Base-by-base conservation (phyloP, 1,140 invertebrate genomes). In the Megalopta genalis region DNA sequence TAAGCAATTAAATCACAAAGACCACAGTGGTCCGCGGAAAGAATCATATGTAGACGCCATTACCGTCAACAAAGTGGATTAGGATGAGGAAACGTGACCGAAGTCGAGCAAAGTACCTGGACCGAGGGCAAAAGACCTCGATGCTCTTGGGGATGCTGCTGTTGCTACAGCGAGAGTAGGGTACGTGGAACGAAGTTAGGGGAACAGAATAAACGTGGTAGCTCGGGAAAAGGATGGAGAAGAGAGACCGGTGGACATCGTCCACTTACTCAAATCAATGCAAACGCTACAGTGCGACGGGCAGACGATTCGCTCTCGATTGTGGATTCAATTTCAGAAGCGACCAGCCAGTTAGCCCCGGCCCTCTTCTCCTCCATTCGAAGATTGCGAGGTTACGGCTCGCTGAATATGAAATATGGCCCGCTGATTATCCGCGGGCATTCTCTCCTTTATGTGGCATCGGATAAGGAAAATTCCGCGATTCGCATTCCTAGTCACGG, bases 241-340 rank as follows among this genome's bases (percentile, higher is more conserved):
- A 54, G 66, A 49, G 64, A 70, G 46, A 49, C 49, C 54, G 80
- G 70, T 64, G 57, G 71, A 64, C 81, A 71, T 63, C 65, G 76
- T 62, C 71, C 75, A 83, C 80, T 86, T 86, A 82, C 80, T 57
- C 67, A 63, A 81, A 65, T 83, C 87, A 90, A 88, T 90, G 90
- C 90, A 90, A 90, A 89, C 78, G 90, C 89, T 89, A 86, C 60
- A 81, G 66, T 81, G 75, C 82, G 74, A 25, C 73, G 25, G 82
- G 78, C 82, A 86, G 83, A 21, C 68, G 68, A 85, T 82, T 85
- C 80, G 77, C 74, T 81, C 68, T 86, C 87, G 81, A 90, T 91
- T 89, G 86, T 88, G 85, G 84, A 91, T 92, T 91, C 90, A 91
- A 92, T 92, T 92, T 90, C 87, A 85, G 85, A 90, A 84, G 83